Evolutionary conservation across 1,140 invertebrate species (phyloP), one percentile per base, ranked within the genome.

Genomic region (Littorina saxatilis): DNA sequence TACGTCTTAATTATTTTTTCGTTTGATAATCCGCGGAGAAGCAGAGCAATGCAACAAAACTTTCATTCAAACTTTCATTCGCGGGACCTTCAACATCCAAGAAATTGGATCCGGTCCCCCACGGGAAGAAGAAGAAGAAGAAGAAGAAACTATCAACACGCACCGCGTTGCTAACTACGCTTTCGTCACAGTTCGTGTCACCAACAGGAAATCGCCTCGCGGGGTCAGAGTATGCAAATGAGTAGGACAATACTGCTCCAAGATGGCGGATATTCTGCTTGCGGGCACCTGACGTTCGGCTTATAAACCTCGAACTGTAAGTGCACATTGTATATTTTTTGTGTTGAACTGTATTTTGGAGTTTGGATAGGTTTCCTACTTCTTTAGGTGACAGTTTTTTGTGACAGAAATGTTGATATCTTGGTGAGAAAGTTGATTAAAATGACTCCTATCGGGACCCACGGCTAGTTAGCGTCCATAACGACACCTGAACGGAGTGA

Each of bases 141-240:
- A n/a, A n/a, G n/a, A n/a, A n/a, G n/a, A n/a, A n/a, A 27, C 13
- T 43, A 13, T 39, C 4, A 23, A 13, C 70, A 43, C 39, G 37
- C 23, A n/a, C 17, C n/a, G 70, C 70, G 70, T 73, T 73, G 70
- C 70, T 73, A 73, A 73, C 70, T 43, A 15, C 2, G 37, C 39
- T 47, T 13, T 13, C 70, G 70, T 73, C 39, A 73, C 40, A n/a
- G 13, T 20, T 17, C 37, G 35, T 73, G 70, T 73, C 70, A 11
- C 70, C n/a, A 72, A 73, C 70, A 73, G 70, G 70, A 73, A 73
- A 73, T 73, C 23, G 37, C 70, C 70, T 43, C 23, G 5, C 20
- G 68, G 40, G 70, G 70, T 73, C 37, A 73, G n/a, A n/a, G n/a
- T n/a, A 73, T 73, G 70, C 39, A 73, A 73, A 73, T 73, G n/a